Evolutionary conservation across 2,888 invertebrate species (phyloP).

Genomic region (Drosophila sordidapex): DNA sequence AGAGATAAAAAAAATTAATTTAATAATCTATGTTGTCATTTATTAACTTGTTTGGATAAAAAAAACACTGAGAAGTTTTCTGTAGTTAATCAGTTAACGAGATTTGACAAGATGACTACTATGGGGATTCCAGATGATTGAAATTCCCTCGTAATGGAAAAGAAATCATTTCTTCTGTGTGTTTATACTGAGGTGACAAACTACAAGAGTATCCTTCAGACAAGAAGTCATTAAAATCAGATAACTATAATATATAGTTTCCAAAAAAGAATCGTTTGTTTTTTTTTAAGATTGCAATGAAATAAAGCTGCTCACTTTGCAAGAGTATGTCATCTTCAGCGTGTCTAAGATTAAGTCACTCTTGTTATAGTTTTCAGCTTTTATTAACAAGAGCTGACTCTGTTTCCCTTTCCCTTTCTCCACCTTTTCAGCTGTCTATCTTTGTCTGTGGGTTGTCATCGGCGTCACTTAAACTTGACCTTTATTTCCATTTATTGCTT

Average conservation of each 20-base stretch:
- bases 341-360: background rate
- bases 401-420: background rate
- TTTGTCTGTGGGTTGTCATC: constrained; percentile 23
- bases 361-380: background rate
- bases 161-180: background rate
- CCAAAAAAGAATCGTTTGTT: background rate
- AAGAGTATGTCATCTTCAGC: constrained; percentile 1
- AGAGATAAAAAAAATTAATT: too few relatives aligned
- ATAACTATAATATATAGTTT: background rate
- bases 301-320: background rate
- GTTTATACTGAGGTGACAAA: background rate
- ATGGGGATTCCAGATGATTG: background rate
- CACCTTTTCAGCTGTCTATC: background rate
- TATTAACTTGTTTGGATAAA: background rate
- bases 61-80: background rate
- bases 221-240: background rate
- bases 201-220: background rate
- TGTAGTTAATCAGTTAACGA: background rate
- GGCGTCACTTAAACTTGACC: constrained; percentile 72
- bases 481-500: constrained; percentile 75
- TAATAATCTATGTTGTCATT: background rate
- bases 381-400: background rate
- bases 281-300: background rate
- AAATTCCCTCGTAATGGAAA: background rate
- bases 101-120: background rate